phyloP scores from a whole-genome alignment of 2,113 vertebrate genomes.

The Manacus vitellinus region DNA sequence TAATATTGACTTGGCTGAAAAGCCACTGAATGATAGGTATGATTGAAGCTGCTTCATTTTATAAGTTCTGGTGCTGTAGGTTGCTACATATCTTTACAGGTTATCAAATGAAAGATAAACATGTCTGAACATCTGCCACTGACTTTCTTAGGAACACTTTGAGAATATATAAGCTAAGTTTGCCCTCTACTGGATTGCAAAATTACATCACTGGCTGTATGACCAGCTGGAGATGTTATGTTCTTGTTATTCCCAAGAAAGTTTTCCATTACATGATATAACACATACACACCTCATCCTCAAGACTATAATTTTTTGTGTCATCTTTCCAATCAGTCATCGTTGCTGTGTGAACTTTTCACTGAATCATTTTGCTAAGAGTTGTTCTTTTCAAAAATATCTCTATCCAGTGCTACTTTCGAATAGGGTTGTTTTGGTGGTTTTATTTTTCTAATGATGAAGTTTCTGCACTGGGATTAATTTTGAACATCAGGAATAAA shows the following conservation, averaged over 20 bases:
- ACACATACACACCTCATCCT: not conserved
- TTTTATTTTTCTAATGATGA: not conserved
- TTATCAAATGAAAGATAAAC: slow-evolving; percentile 44
- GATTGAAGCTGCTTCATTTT: not conserved
- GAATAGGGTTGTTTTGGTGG: not conserved
- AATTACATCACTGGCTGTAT: slow-evolving; percentile 33
- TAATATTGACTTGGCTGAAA: not conserved
- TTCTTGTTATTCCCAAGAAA: not conserved
- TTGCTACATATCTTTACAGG: not conserved
- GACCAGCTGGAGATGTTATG: not conserved
- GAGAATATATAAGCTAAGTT: slow-evolving; percentile 64
- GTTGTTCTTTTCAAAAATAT: not conserved
- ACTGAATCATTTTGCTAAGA: not conserved
- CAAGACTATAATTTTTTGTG: not conserved
- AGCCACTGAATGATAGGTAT: not conserved
- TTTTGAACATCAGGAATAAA: not conserved
- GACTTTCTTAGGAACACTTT: not conserved
- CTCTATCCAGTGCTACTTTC: not conserved
- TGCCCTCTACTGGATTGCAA: slow-evolving; percentile 78
- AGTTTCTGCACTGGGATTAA: not conserved
- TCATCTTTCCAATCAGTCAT: not conserved
- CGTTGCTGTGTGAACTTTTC: not conserved
- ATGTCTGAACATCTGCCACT: not conserved
- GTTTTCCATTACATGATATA: not conserved
- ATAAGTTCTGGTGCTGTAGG: not conserved